A percentile compares a stretch with the other conserved stretches of the same genome.
Evolutionary conservation across 2,888 invertebrate species (phyloP).

Genomic region (Chirona hameri): DNA sequence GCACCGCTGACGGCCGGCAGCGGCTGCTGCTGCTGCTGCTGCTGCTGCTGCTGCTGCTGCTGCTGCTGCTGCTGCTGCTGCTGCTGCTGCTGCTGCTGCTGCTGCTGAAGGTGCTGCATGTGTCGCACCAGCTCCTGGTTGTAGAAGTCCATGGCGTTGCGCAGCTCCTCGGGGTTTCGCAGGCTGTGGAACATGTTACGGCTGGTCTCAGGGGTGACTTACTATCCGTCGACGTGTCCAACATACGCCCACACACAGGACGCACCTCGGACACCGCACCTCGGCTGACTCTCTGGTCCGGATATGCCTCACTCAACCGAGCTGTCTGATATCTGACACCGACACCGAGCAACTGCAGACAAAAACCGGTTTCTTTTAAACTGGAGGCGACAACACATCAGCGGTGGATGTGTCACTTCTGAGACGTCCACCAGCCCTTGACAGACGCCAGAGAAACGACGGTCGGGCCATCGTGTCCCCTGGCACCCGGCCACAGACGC

Average conservation of each 20-base stretch:
- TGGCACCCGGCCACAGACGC: no score
- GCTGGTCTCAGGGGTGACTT: no score
- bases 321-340: no score
- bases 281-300: no score
- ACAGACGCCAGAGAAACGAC: no score
- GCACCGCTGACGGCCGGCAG: neutral
- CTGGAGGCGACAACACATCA: neutral
- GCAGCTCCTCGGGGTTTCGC: constrained; percentile 63
- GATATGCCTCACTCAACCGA: no score
- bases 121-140: constrained; percentile 72
- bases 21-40: neutral
- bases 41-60: neutral
- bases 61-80: neutral
- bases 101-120: constrained; percentile 64
- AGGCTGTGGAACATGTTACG: constrained; percentile 33
- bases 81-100: neutral
- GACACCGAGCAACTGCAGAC: no score
- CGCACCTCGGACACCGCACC: neutral
- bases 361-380: no score
- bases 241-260: neutral
- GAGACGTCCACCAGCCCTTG: no score
- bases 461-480: no score
- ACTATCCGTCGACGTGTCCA: neutral
- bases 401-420: no score
- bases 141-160: constrained; percentile 84